phyloP scores from a whole-genome alignment of 2,888 invertebrate genomes.

The Eurytoma californica region DNA sequence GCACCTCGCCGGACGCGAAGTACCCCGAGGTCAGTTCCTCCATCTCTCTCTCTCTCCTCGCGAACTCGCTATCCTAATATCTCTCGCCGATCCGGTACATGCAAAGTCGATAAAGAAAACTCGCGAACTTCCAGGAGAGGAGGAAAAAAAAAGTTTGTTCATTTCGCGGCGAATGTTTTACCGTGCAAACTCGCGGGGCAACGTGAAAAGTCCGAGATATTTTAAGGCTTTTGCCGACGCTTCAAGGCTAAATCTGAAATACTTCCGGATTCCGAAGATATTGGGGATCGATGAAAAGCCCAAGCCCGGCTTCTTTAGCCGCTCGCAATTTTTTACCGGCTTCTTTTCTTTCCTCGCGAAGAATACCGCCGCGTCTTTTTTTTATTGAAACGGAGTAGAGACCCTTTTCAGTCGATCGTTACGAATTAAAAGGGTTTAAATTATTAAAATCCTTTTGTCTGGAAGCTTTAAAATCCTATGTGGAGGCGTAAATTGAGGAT shows the following conservation, averaged over 20 bases:
- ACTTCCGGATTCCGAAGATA: not conserved
- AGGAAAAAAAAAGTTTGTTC: not conserved
- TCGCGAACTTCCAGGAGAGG: not conserved
- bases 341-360: too few species aligned
- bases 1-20: constrained; percentile 11
- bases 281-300: not conserved
- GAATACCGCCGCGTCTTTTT: too few species aligned
- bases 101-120: not conserved
- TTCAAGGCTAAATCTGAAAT: constrained; percentile 8
- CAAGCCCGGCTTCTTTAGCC: too few species aligned
- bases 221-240: not conserved
- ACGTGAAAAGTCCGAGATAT: not conserved
- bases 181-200: not conserved
- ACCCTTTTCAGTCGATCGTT: too few species aligned
- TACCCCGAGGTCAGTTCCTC: constrained; percentile 10
- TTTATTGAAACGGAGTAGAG: too few species aligned
- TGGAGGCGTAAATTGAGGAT: too few species aligned
- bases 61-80: not conserved
- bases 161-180: not conserved
- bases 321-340: too few species aligned
- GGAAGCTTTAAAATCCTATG: too few species aligned
- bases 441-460: too few species aligned
- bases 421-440: too few species aligned
- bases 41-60: too few species aligned
- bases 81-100: too few species aligned